Conservation (phyloP, 2,888 invertebrate species). For the Aphelenchoides bicaudatus region DNA sequence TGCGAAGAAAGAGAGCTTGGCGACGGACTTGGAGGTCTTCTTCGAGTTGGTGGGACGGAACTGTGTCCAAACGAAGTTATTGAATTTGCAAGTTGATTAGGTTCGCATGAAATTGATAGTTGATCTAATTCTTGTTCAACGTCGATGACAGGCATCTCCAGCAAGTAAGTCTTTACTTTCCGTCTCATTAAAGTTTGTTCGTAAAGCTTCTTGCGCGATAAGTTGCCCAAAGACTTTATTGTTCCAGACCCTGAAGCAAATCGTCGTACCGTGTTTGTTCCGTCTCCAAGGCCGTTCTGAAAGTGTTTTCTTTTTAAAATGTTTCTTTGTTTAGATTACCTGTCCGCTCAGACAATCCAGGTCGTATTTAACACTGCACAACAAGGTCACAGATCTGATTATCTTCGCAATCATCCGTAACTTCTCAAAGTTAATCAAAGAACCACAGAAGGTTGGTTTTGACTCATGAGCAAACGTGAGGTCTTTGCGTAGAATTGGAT, state of each 20-base stretch:
- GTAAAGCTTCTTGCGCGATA: constrained; percentile 54
- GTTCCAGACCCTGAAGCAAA: constrained; percentile 34
- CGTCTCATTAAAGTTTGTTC: constrained; percentile 86
- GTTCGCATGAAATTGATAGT: constrained; percentile 83
- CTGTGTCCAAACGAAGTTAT: not conserved
- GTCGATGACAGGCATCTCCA: constrained; percentile 68
- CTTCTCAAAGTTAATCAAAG: constrained; percentile 85
- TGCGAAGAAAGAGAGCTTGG: constrained; percentile 76
- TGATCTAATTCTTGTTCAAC: constrained; percentile 70
- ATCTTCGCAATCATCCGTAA: constrained; percentile 96
- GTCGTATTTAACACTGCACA: constrained; percentile 82
- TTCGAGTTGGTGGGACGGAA: constrained; percentile 38
- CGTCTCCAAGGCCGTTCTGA: constrained; percentile 11
- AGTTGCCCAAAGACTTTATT: constrained; percentile 20
- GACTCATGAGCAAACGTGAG: constrained; percentile 95
- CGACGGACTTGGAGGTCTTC: constrained; percentile 72
- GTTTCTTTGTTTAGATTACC: constrained; percentile 13
- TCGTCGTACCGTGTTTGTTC: constrained; percentile 41
- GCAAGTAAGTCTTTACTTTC: constrained; percentile 89
- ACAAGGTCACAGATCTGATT: constrained; percentile 70
- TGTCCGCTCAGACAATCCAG: constrained; percentile 46
- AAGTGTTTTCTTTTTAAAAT: no score
- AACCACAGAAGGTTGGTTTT: constrained; percentile 67
- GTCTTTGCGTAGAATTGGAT: constrained; percentile 69
- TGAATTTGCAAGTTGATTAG: constrained; percentile 40